Base-by-base conservation (phyloP, 2,797 vertebrate species). In the Oceanodroma leucorhoa region DNA sequence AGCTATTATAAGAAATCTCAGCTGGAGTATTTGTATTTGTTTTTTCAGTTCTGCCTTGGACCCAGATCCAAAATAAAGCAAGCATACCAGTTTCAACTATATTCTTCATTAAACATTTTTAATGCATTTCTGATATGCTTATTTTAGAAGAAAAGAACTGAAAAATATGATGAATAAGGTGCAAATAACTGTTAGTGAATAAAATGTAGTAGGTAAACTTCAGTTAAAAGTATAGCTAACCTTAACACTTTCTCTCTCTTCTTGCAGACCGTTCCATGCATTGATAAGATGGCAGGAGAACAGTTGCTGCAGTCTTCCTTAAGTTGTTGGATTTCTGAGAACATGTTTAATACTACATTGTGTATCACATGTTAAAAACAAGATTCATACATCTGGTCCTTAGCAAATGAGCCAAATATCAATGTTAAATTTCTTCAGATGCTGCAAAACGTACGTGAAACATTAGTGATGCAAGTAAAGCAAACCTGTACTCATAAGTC, bases 61-160 rank as follows among this genome's bases (percentile, higher is more conserved):
- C 5, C 8, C 6, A 54, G 16, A 6, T 58, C 45, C 58, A 67
- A 91, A 67, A 67, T 16, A 75, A 79, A 79, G 9, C 18, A 57
- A 22, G 14, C 5, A 48, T 32, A 45, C 6, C 1, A 8, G 1
- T 53, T 75, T 79, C 32, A 75, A 43, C 16, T 34, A 5, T 36
- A 46, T n/a, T 38, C 8, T 48, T 66, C 22, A 66, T 27, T 48
- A 21, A 45, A 53, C 2, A 14, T 8, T 5, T 23, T 21, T 8
- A 38, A 62, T 29, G 9, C 5, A 41, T 53, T 87, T 72, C 3
- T 61, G 21, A 34, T 46, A 51, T 0, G 0, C 1, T 2, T 62
- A 66, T 29, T 61, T 79, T 45, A 61, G 11, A 34, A 3, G 21
- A 46, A 65, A 78, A 65, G 0, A 55, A 46, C 11, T 17, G 53